Conservation (phyloP, 1,140 invertebrate genomes). For the Agraylea sexmaculata region DNA sequence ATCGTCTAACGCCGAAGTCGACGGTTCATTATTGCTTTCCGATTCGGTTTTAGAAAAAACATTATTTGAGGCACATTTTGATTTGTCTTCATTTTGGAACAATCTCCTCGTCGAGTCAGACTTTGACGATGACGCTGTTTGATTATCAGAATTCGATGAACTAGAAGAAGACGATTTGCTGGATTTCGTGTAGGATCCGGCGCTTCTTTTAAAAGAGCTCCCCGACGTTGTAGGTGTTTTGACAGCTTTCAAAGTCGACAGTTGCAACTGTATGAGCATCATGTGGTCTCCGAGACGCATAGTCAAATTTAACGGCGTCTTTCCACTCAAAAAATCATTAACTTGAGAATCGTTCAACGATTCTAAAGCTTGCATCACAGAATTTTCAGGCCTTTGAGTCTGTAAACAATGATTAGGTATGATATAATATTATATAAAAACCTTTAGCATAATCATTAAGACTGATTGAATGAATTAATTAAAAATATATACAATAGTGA, state of each 20-base stretch:
- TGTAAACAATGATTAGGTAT: too few species aligned
- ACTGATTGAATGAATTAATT: too few species aligned
- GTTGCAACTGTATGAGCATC: conserved; percentile 90
- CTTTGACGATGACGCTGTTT: neutral
- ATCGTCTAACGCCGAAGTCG: conserved; percentile 2
- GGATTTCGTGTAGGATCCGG: conserved; percentile 20
- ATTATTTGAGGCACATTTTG: conserved; percentile 13
- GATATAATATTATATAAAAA: too few species aligned
- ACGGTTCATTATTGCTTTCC: conserved; percentile 3
- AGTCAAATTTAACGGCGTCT: conserved; percentile 84
- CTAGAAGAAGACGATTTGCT: neutral
- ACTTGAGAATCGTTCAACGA: conserved; percentile 88
- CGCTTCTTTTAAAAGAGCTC: conserved; percentile 8
- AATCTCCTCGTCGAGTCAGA: conserved; percentile 4
- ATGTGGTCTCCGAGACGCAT: conserved; percentile 92
- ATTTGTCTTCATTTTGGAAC: conserved; percentile 23
- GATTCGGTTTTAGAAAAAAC: conserved; percentile 10
- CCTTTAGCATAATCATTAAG: too few species aligned
- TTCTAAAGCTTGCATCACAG: conserved; percentile 89
- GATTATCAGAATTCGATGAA: neutral
- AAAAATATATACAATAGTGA: too few species aligned
- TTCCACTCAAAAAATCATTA: conserved; percentile 87
- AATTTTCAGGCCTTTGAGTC: conserved; percentile 83
- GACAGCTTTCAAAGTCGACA: conserved; percentile 63
- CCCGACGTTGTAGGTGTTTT: conserved; percentile 11